Percentiles rank a stretch among this genome's conserved stretches.
Conservation (phyloP, 2,888 invertebrate species). For the Salticus scenicus region DNA sequence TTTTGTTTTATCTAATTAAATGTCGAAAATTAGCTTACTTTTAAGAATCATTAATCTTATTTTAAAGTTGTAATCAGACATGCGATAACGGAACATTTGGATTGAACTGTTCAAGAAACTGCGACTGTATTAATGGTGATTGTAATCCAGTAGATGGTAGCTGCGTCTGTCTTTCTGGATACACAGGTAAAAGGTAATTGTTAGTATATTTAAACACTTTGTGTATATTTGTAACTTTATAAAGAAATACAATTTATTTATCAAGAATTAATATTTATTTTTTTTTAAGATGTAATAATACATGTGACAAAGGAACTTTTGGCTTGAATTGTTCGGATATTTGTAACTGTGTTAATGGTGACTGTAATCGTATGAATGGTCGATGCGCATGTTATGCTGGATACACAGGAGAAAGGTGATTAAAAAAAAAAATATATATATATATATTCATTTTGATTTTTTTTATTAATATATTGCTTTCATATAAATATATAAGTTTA, state of each 20-base stretch:
- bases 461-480: no score
- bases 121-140: neutral
- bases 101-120: neutral
- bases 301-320: neutral
- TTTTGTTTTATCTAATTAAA: neutral
- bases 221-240: no score
- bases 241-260: no score
- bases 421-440: no score
- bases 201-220: no score
- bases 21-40: no score
- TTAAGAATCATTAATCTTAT: neutral
- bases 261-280: no score
- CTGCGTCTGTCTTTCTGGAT: conserved; percentile 34
- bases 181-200: conserved; percentile 23
- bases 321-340: neutral
- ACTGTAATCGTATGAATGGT: conserved; percentile 2
- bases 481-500: no score
- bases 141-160: neutral
- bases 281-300: neutral
- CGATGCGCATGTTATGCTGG: neutral
- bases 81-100: neutral
- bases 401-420: neutral
- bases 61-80: neutral
- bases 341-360: neutral
- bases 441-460: no score